Percentiles rank a stretch among this genome's conserved stretches.
phyloP scores from a whole-genome alignment of 2,888 invertebrate genomes.

The Plutella xylostella region DNA sequence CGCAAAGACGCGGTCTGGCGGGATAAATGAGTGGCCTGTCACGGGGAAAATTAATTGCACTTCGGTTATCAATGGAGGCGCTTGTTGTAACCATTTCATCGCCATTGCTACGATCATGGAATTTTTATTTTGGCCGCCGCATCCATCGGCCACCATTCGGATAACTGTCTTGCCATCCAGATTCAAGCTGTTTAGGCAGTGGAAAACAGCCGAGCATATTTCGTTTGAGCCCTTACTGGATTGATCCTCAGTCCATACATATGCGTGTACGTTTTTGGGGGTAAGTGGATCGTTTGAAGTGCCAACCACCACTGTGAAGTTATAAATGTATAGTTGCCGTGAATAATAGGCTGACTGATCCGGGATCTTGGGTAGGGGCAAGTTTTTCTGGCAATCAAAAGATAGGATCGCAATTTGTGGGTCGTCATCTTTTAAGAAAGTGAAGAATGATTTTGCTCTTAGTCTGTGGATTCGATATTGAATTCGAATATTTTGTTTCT shows the following conservation, averaged over 20 bases:
- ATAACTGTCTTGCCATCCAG: constrained; percentile 13
- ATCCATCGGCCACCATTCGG: constrained; percentile 26
- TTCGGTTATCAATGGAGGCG: background rate
- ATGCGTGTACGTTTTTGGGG: constrained; percentile 15
- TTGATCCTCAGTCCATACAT: constrained; percentile 26
- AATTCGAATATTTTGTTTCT: constrained; percentile 19
- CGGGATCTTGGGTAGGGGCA: constrained; percentile 4
- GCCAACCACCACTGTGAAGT: constrained; percentile 2
- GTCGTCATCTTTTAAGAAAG: constrained; percentile 18
- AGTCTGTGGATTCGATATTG: constrained; percentile 21
- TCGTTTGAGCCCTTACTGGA: constrained; percentile 25
- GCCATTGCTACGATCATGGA: constrained; percentile 22
- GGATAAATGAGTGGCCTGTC: constrained; percentile 3
- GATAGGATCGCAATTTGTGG: constrained; percentile 21
- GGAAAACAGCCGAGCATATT: constrained; percentile 25
- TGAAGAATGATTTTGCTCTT: constrained; percentile 23
- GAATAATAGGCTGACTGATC: constrained; percentile 8
- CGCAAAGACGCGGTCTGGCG: constrained; percentile 7
- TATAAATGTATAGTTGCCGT: constrained; percentile 7
- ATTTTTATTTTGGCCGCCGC: constrained; percentile 28
- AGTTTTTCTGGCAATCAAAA: constrained; percentile 32
- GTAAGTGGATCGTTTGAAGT: background rate
- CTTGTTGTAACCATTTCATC: constrained; percentile 1
- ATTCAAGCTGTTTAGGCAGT: constrained; percentile 13
- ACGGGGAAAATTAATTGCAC: constrained; percentile 7